Percentiles rank a stretch among this genome's conserved stretches.
Conservation (phyloP, 2,797 vertebrate genomes). For the Morus bassanus region DNA sequence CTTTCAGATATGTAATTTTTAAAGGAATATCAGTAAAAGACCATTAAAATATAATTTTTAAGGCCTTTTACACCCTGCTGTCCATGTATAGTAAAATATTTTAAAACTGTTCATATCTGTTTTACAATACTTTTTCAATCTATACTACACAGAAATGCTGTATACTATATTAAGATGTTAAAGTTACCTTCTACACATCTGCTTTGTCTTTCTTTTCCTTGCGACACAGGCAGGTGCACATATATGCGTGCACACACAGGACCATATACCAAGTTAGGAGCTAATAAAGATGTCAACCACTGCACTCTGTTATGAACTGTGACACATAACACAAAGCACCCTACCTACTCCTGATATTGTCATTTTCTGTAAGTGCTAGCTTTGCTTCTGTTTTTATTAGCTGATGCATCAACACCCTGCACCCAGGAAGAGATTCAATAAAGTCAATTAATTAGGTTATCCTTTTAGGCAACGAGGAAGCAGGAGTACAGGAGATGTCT, state of each 20-base stretch:
- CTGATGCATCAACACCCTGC: slow-evolving; percentile 54
- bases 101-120: background rate
- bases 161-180: background rate
- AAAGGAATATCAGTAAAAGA: background rate
- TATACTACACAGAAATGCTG: background rate
- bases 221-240: accelerated
- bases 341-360: slow-evolving; percentile 47
- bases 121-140: background rate
- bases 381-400: slow-evolving; percentile 45
- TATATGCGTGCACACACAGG: accelerated
- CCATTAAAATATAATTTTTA: background rate
- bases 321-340: slow-evolving; percentile 33
- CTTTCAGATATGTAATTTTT: background rate
- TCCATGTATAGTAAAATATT: background rate
- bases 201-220: background rate
- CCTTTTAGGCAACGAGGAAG: slow-evolving; percentile 47
- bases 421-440: slow-evolving; percentile 35
- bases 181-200: background rate
- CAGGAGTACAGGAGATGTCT: background rate
- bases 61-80: background rate
- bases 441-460: slow-evolving; percentile 62
- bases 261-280: background rate
- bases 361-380: slow-evolving; percentile 39
- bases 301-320: slow-evolving; percentile 41
- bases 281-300: slow-evolving; percentile 59